These are phyloP conservation scores for Allacma fusca DNA, from an alignment of 2,888 invertebrate genomes.

Conservation along the genomic window DNA sequence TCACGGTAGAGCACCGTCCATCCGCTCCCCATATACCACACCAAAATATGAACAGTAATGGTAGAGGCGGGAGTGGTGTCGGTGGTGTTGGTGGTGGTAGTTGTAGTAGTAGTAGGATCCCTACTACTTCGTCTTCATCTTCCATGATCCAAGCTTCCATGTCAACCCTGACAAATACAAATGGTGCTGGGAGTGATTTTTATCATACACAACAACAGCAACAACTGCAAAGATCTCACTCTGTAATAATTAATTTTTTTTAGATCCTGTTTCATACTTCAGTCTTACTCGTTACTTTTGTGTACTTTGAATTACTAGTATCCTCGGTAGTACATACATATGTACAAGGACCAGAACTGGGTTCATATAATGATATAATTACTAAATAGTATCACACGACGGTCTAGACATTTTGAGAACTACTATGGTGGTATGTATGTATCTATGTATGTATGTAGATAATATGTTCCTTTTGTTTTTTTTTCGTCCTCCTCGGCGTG, in stretches of 20 bases:
- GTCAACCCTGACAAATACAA: slow-evolving; percentile 30
- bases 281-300: not conserved
- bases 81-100: too few species aligned
- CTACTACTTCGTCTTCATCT: not conserved
- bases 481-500: too few species aligned
- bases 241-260: slow-evolving; percentile 50
- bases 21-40: not conserved
- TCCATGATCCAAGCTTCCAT: slow-evolving; percentile 14
- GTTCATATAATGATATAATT: too few species aligned
- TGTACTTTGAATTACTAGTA: not conserved
- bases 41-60: slow-evolving; percentile 23
- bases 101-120: not conserved
- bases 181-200: slow-evolving; percentile 35
- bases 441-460: too few species aligned
- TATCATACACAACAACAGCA: slow-evolving; percentile 34
- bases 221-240: slow-evolving; percentile 47
- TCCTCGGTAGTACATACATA: too few species aligned
- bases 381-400: too few species aligned
- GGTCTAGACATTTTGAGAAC: too few species aligned
- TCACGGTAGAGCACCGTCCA: slow-evolving; percentile 32
- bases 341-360: too few species aligned
- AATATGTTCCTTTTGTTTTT: too few species aligned
- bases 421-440: too few species aligned
- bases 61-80: too few species aligned
- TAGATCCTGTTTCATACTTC: not conserved